A percentile compares a stretch with the other conserved stretches of the same genome.
Evolutionary conservation across 2,113 vertebrate genomes (phyloP).

Genomic region (Oophaga pumilio): DNA sequence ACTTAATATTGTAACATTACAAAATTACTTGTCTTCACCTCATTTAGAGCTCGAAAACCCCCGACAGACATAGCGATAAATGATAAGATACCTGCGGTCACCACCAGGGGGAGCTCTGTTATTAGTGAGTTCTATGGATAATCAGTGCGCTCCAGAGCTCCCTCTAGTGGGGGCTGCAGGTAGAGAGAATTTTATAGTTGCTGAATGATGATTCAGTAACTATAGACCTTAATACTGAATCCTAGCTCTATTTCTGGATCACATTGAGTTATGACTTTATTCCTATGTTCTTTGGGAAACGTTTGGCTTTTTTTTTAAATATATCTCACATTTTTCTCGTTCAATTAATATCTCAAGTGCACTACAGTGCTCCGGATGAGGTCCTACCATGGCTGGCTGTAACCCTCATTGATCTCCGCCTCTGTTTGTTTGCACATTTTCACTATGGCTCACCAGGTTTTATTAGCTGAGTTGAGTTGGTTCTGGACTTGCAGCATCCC

Average conservation of each 20-base stretch:
- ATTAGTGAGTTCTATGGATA: too few species aligned
- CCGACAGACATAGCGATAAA: too few species aligned
- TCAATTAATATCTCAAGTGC: neutral
- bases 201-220: too few species aligned
- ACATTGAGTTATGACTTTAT: neutral
- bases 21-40: too few species aligned
- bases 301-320: neutral
- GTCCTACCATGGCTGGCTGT: neutral
- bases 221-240: too few species aligned
- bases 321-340: neutral
- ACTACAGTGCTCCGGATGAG: neutral
- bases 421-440: neutral
- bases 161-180: too few species aligned
- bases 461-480: neutral
- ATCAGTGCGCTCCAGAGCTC: too few species aligned
- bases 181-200: too few species aligned
- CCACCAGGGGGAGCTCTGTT: too few species aligned
- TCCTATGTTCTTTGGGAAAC: conserved; percentile 10
- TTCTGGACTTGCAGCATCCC: neutral
- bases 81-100: too few species aligned
- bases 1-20: too few species aligned
- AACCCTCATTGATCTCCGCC: neutral
- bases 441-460: neutral
- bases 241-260: neutral
- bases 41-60: too few species aligned